Base-by-base conservation (phyloP, 2,888 invertebrate genomes). In the Tridacna gigas region DNA sequence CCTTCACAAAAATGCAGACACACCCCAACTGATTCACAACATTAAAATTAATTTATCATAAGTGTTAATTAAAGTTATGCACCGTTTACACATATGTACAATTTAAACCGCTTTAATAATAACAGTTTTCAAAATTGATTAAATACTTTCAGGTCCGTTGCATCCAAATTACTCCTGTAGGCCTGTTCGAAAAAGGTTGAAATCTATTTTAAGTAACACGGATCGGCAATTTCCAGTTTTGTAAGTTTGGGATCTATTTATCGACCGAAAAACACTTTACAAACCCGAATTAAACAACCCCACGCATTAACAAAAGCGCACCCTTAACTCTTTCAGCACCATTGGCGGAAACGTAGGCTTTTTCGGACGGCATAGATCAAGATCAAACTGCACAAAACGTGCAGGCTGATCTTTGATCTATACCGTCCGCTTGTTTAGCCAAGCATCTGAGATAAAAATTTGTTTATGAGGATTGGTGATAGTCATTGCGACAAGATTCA, bases 171-270 rank as follows among this genome's bases (percentile, higher is more conserved):
- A 45, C 37, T 37, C 37, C 3, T 7, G 37, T 37, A 37, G 37
- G 37, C 37, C 7, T 71, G 26, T 25, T 26, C 22, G 25, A 51
- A 26, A 26, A 26, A 51, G 20, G 48, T n/a, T 71, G 0, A 18
- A 22, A n/a, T 71, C 71, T 71, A 71, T 51, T 51, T 71, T 71
- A 51, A 51, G 71, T 26, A 45, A 37, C 26, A 15, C 67, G 22
- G 20, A 48, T 26, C 15, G 25, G 18, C 22, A 4, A n/a, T n/a
- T 63, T 63, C 63, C 71, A 7, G 71, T 48, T 71, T 51, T 20
- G 69, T 69, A 45, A n/a, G 69, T 37, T 69, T 15, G 37, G 20
- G 28, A 26, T 25, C 47, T 69, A 51, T 71, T 71, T 71, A 71
- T 71, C 71, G 71, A 71, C 71, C 26, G n/a, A 63, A 63, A 22